Conservation (phyloP, 2,113 vertebrate genomes). For the Theristicus caerulescens region DNA sequence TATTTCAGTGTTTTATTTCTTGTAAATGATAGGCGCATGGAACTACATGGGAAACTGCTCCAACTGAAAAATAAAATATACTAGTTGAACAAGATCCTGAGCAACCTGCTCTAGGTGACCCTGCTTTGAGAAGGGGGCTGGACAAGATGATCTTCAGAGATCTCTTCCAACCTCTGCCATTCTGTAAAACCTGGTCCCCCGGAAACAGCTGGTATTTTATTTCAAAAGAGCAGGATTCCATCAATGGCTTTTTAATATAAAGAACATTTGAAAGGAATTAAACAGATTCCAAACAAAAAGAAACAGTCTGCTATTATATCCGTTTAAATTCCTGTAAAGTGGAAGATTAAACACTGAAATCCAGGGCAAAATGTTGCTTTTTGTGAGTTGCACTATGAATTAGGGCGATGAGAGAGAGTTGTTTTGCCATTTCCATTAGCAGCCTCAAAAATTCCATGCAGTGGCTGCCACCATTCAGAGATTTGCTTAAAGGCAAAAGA, state of each 20-base stretch:
- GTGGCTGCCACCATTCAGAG: not conserved
- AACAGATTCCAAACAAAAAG: not conserved
- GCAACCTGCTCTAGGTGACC: not conserved
- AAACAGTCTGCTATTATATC: not conserved
- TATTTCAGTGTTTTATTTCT: not conserved
- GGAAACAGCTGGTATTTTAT: not conserved
- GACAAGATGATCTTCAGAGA: not conserved
- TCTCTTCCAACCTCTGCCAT: not conserved
- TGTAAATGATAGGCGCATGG: not conserved
- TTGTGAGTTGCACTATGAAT: not conserved
- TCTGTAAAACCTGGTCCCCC: not conserved
- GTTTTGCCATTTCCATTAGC: not conserved
- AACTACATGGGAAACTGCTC: not conserved
- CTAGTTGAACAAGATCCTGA: not conserved
- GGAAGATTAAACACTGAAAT: not conserved
- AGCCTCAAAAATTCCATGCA: not conserved
- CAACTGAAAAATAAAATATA: not conserved
- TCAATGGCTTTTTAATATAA: not conserved
- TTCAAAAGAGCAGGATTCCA: not conserved
- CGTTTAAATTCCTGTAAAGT: not conserved
- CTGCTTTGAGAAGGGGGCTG: not conserved
- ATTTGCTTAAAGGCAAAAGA: not conserved
- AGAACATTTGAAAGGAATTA: not conserved
- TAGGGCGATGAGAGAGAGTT: not conserved
- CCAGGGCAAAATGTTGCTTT: not conserved